Percentiles rank a stretch among this genome's conserved stretches.
These are phyloP conservation scores for Apostichopus parvimensis DNA, from an alignment of 35 echinoderm and acorn worm species.

Conservation along the genomic window DNA sequence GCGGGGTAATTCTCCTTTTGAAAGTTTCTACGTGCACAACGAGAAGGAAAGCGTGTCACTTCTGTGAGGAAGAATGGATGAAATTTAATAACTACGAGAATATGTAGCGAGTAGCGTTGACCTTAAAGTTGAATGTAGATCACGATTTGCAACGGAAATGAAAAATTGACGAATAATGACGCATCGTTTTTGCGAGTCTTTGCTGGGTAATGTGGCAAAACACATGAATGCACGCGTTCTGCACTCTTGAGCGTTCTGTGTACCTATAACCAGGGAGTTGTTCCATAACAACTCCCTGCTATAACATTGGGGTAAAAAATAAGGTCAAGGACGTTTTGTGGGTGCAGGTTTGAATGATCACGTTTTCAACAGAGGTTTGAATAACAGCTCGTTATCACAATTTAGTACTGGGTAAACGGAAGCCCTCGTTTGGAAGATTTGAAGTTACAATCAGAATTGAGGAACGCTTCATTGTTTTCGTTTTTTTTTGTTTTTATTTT, in stretches of 20 bases:
- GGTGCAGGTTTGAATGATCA: too few relatives aligned
- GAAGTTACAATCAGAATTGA: too few relatives aligned
- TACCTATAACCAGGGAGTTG: neutral
- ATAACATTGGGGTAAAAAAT: too few relatives aligned
- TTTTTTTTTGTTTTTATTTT: too few relatives aligned
- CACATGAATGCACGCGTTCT: constrained; percentile 2
- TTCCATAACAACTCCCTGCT: too few relatives aligned
- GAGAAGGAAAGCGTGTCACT: neutral
- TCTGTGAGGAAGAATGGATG: constrained; percentile 11
- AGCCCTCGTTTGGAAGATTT: too few relatives aligned
- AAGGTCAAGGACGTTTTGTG: neutral
- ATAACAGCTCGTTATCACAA: too few relatives aligned
- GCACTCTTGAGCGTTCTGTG: neutral
- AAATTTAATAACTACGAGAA: neutral
- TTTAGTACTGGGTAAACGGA: too few relatives aligned
- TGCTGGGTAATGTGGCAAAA: neutral
- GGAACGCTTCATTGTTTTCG: too few relatives aligned
- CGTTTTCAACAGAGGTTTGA: too few relatives aligned
- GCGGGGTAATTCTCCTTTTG: constrained; percentile 3
- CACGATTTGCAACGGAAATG: neutral
- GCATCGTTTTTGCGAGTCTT: neutral
- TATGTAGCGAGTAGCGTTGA: neutral
- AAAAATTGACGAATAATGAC: neutral
- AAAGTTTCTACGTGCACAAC: neutral
- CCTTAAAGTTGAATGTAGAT: neutral